A percentile compares a stretch with the other conserved stretches of the same genome.
These are phyloP conservation scores for Sphaeramia orbicularis DNA, from an alignment of 2,797 vertebrate genomes.

Conservation along the genomic window DNA sequence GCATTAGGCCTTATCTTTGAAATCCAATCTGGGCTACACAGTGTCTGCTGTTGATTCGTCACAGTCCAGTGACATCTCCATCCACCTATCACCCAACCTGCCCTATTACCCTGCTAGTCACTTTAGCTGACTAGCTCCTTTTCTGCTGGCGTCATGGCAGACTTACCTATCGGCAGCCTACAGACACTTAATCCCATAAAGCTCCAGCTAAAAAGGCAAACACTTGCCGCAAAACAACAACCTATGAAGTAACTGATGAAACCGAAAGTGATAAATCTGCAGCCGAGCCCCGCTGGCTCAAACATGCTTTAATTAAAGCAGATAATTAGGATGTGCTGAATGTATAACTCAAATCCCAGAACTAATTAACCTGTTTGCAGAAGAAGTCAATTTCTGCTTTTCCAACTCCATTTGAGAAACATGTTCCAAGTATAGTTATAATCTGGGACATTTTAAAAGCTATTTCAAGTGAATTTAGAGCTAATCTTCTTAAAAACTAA, in stretches of 20 bases:
- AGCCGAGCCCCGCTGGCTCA: conserved; percentile 24
- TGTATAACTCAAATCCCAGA: conserved; percentile 55
- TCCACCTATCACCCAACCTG: conserved; percentile 9
- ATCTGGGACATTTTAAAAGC: conserved; percentile 45
- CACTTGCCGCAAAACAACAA: conserved; percentile 22
- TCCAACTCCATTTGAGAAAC: conserved; percentile 16
- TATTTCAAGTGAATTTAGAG: conserved; percentile 2
- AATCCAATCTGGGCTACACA: conserved; percentile 26
- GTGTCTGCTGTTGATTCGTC: conserved; percentile 7
- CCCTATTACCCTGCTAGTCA: neutral
- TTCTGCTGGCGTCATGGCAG: conserved; percentile 6
- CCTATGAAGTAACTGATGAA: conserved; percentile 3
- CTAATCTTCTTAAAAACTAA: neutral
- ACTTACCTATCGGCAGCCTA: neutral
- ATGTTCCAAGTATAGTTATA: conserved; percentile 37
- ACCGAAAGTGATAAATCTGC: conserved; percentile 16
- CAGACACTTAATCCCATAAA: neutral
- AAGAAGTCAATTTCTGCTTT: conserved; percentile 24
- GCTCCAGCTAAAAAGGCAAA: conserved; percentile 8
- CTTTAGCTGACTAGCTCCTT: conserved; percentile 1
- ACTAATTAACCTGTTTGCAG: conserved; percentile 59
- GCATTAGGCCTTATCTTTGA: conserved; percentile 19
- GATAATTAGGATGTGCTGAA: conserved; percentile 58
- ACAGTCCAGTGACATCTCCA: neutral
- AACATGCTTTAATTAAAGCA: conserved; percentile 62